Percentiles rank a stretch among this genome's conserved stretches.
phyloP scores from a whole-genome alignment of 2,888 invertebrate species.

The Zhuqinia jingwanae region DNA sequence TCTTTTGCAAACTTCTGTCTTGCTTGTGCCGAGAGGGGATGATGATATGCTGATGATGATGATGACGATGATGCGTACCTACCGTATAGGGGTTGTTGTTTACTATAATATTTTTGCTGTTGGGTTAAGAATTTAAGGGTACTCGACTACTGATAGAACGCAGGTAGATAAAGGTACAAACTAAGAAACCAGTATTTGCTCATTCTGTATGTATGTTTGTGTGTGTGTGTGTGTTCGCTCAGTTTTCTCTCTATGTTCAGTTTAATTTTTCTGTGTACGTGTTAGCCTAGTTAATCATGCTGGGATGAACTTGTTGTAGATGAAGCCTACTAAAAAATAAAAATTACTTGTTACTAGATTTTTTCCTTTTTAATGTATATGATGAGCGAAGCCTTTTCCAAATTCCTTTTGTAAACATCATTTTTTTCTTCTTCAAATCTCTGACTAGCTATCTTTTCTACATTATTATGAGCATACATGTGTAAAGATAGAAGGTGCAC shows the following conservation, averaged over 20 bases:
- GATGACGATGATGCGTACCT: not conserved
- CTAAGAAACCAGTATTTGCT: conserved; percentile 65
- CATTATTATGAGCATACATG: not conserved
- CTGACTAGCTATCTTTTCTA: conserved; percentile 1
- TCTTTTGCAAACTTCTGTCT: conserved; percentile 13
- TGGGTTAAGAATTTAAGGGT: not conserved
- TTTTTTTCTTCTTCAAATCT: conserved; percentile 11
- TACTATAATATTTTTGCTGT: not conserved
- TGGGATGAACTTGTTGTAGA: conserved; percentile 69
- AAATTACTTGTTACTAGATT: conserved; percentile 51
- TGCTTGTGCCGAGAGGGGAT: conserved; percentile 2
- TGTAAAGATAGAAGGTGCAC: not conserved
- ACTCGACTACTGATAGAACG: not conserved
- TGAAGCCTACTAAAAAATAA: conserved; percentile 59
- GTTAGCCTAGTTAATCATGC: conserved; percentile 74
- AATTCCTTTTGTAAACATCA: conserved; percentile 36
- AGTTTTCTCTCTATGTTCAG: conserved; percentile 68
- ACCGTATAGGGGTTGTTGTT: too few relatives aligned
- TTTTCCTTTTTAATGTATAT: conserved; percentile 4
- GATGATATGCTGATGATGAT: too few relatives aligned
- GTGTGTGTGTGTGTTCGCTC: not conserved
- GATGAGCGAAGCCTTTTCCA: conserved; percentile 15
- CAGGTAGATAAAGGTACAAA: conserved; percentile 5
- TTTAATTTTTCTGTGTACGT: conserved; percentile 63
- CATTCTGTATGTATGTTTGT: not conserved